A percentile compares a stretch with the other conserved stretches of the same genome.
phyloP scores from a whole-genome alignment of 2,113 vertebrate species.

The Brachionichthys hirsutus region DNA sequence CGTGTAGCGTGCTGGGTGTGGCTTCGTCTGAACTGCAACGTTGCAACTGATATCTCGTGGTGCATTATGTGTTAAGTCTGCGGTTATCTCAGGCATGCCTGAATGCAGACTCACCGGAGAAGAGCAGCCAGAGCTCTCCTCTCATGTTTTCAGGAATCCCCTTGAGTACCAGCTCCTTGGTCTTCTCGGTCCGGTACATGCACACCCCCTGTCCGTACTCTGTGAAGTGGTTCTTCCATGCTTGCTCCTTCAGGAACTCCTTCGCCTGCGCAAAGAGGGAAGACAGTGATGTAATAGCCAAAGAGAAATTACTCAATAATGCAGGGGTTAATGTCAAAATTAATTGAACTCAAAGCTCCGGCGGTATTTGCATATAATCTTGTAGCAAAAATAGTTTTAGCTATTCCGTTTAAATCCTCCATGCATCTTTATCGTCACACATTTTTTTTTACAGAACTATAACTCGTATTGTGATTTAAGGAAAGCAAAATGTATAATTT shows the following conservation, averaged over 20 bases:
- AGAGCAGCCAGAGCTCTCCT: constrained; percentile 94
- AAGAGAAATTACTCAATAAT: not conserved
- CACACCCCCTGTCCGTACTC: constrained; percentile 95
- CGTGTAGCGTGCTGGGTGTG: not conserved
- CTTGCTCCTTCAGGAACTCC: constrained; percentile 96
- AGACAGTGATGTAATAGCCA: not conserved
- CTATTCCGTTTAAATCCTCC: not conserved
- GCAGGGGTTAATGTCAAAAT: not conserved
- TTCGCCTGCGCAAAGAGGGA: constrained; percentile 83
- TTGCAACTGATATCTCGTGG: not conserved
- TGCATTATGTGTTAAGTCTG: not conserved
- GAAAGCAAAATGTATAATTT: not conserved
- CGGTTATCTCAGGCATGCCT: not conserved
- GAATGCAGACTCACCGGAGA: constrained; percentile 82
- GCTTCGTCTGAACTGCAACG: not conserved
- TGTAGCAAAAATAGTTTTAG: no score
- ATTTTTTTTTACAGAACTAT: no score
- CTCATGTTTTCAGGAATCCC: constrained; percentile 97
- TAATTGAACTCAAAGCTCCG: not conserved
- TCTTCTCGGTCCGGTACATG: constrained; percentile 98
- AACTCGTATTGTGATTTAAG: not conserved
- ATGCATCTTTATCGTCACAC: constrained; percentile 11
- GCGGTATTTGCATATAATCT: not conserved
- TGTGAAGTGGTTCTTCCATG: constrained; percentile 94
- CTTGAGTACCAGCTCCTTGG: constrained; percentile 92